Evolutionary conservation across 1,140 invertebrate species (phyloP).

Genomic region (Palaemon carinicauda): DNA sequence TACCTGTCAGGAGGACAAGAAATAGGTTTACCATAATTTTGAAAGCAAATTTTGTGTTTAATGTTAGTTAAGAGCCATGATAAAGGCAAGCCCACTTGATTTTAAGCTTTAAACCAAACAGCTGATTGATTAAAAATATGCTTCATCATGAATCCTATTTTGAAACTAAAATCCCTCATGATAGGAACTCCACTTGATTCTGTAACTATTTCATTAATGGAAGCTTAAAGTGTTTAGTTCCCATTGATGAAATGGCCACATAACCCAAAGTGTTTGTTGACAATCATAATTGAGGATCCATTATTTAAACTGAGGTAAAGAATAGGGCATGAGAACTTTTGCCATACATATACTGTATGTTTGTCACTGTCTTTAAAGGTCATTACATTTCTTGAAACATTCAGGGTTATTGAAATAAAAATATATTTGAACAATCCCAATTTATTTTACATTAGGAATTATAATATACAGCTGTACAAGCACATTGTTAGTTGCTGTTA

Average conservation of each 20-base stretch:
- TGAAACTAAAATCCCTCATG: no score
- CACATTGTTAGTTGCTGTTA: conserved; percentile 52
- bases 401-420: neutral
- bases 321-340: neutral
- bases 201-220: neutral
- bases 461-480: conserved; percentile 53
- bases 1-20: no score
- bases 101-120: no score
- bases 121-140: no score
- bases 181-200: neutral
- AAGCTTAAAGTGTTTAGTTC: no score
- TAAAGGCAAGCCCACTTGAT: no score
- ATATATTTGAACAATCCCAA: conserved; percentile 36
- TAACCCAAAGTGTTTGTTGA: neutral
- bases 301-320: no score
- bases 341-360: neutral
- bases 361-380: neutral
- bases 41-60: no score
- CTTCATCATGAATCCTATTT: no score
- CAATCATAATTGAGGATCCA: no score
- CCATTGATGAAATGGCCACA: neutral
- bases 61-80: no score
- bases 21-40: no score
- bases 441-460: conserved; percentile 49
- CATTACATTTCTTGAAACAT: neutral